Evolutionary conservation across 2,888 invertebrate genomes (phyloP), one percentile per base, ranked within the genome.

Genomic region (Apodemia hepburni): DNA sequence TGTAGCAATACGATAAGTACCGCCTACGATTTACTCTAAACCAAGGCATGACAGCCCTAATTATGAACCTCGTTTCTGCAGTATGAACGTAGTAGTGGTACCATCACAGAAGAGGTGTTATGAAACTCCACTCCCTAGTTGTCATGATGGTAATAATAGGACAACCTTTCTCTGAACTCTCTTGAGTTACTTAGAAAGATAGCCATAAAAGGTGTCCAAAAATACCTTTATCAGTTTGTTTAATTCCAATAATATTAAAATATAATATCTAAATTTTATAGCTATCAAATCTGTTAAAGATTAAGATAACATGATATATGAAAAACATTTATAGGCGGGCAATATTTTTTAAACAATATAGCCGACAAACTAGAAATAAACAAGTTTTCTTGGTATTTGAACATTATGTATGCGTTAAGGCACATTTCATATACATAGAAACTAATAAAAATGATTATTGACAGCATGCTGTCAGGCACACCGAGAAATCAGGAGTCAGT

Each of bases 381-480:
- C 61, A 54, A 63, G 65, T 64, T 62, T 65, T 61, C 63, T 12
- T 22, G 33, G 60, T 64, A 64, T 60, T 51, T 33, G 22, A 66
- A 61, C 58, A 66, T 64, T 64, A 60, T 62, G 38, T 42, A 60
- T 60, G 49, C 58, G 59, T 59, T 67, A 64, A 64, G 61, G 49
- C 54, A 59, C 60, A 60, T 58, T 65, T 57, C n/a, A 59, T 59
- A 47, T 61, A 65, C 54, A 59, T 64, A 68, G 62, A 65, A 22
- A 42, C 17, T n/a, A 60, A 66, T 68, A 69, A 69, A 68, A 69
- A 64, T 45, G 47, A 54, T 60, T 65, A 65, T 66, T 63, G 64
- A 65, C 61, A 64, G 22, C 38, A n/a, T 51, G 38, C 18, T 58
- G 58, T 57, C 54, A 35, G 57, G 33, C 54, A 27, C 12, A 7